These are phyloP conservation scores for Malthinus flaveolus DNA, from an alignment of 2,888 invertebrate genomes.

Conservation along the genomic window DNA sequence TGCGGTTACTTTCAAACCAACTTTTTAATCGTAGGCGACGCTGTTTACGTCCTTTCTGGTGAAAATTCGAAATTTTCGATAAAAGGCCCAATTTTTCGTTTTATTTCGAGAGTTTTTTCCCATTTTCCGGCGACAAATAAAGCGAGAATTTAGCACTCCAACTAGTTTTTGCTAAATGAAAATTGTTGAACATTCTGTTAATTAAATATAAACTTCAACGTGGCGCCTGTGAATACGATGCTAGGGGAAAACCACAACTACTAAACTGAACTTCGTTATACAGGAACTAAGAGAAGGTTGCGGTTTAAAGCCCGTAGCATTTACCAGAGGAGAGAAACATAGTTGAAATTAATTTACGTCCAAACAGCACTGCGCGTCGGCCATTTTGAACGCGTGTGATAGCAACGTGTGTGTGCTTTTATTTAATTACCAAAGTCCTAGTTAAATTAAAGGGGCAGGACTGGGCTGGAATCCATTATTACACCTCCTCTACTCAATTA, in stretches of 20 bases:
- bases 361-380: slow-evolving; percentile 41
- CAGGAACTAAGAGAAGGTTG: slow-evolving; percentile 35
- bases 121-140: too few relatives aligned
- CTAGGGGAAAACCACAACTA: slow-evolving; percentile 42
- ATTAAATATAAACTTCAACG: too few relatives aligned
- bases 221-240: slow-evolving; percentile 22
- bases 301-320: slow-evolving; percentile 35
- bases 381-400: slow-evolving; percentile 50
- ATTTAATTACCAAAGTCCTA: slow-evolving; percentile 54
- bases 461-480: slow-evolving; percentile 51
- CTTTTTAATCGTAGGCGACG: too few relatives aligned
- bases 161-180: too few relatives aligned
- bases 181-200: too few relatives aligned
- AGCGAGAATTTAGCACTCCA: too few relatives aligned
- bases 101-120: too few relatives aligned
- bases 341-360: slow-evolving; percentile 54
- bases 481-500: slow-evolving; percentile 50
- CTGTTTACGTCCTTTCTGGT: too few relatives aligned
- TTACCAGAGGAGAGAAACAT: slow-evolving; percentile 46
- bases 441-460: slow-evolving; percentile 53
- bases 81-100: too few relatives aligned
- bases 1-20: too few relatives aligned
- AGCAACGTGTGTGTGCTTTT: slow-evolving; percentile 49
- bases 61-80: too few relatives aligned
- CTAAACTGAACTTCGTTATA: slow-evolving; percentile 42